A percentile compares a stretch with the other conserved stretches of the same genome.
phyloP scores from a whole-genome alignment of 2,113 vertebrate genomes.

The Pantherophis guttatus region DNA sequence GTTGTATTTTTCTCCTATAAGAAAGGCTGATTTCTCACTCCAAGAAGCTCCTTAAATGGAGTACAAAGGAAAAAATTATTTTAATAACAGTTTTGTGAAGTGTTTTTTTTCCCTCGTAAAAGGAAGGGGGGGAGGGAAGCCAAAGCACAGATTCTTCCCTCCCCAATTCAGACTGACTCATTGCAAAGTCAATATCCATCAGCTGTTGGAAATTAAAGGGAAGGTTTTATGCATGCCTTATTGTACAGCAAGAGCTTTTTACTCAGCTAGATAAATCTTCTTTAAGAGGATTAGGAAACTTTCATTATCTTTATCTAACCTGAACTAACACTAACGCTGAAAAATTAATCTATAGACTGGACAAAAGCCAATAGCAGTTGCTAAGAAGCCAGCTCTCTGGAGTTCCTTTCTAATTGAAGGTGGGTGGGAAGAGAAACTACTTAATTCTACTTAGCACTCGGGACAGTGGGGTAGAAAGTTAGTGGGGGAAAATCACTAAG shows the following conservation, averaged over 20 bases:
- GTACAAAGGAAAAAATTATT: slow-evolving; percentile 8
- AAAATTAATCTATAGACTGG: slow-evolving; percentile 75
- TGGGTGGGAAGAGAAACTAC: background rate
- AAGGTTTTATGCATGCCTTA: slow-evolving; percentile 78
- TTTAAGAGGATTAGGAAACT: slow-evolving; percentile 79
- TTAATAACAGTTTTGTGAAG: background rate
- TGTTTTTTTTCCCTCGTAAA: background rate
- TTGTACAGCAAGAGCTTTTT: slow-evolving; percentile 76
- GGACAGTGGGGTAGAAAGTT: too few species aligned
- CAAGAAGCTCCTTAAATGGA: slow-evolving; percentile 15
- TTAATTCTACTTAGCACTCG: background rate
- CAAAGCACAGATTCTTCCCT: slow-evolving; percentile 22
- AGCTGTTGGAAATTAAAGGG: slow-evolving; percentile 85
- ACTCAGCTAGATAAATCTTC: slow-evolving; percentile 77
- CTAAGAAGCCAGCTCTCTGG: background rate
- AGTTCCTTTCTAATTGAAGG: background rate
- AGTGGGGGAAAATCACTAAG: too few species aligned
- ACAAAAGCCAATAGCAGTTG: slow-evolving; percentile 60
- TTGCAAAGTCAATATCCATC: slow-evolving; percentile 89
- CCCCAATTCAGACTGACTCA: slow-evolving; percentile 71
- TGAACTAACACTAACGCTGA: slow-evolving; percentile 73
- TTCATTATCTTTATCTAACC: slow-evolving; percentile 84
- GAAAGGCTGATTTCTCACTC: background rate
- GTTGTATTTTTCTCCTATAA: background rate
- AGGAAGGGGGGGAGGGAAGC: background rate